Percentiles rank a stretch among this genome's conserved stretches.
Conservation (phyloP, 2,888 invertebrate genomes). For the Scaeva pyrastri region DNA sequence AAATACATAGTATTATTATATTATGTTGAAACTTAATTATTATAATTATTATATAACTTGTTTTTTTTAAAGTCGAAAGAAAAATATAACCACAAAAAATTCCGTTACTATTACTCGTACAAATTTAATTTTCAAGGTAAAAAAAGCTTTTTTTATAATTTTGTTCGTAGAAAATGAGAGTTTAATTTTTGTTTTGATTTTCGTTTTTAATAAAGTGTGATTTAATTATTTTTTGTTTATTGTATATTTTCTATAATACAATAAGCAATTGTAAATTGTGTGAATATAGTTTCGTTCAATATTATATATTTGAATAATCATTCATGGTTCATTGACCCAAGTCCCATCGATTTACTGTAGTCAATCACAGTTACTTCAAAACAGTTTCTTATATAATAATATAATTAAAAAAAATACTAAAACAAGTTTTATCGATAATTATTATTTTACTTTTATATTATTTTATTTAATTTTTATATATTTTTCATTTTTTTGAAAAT, state of each 20-base stretch:
- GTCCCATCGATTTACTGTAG: constrained; percentile 4
- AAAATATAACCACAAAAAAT: constrained; percentile 47
- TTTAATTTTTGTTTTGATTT: background rate
- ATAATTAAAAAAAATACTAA: background rate
- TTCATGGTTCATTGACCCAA: constrained; percentile 24
- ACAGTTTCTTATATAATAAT: background rate
- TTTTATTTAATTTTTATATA: background rate
- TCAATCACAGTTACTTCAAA: constrained; percentile 21
- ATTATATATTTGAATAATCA: constrained; percentile 40
- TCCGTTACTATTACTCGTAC: constrained; percentile 47
- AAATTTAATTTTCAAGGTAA: constrained; percentile 70
- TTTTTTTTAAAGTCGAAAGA: constrained; percentile 58
- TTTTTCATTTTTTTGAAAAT: background rate
- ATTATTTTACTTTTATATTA: background rate
- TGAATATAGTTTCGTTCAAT: constrained; percentile 65
- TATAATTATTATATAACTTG: constrained; percentile 53
- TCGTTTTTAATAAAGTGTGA: constrained; percentile 41
- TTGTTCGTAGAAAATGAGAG: constrained; percentile 54
- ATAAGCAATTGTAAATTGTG: constrained; percentile 61
- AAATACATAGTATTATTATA: constrained; percentile 40
- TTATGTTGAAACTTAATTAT: constrained; percentile 45
- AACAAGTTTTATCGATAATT: background rate
- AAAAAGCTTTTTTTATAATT: constrained; percentile 57
- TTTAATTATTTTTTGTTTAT: constrained; percentile 18
- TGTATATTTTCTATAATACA: constrained; percentile 16